phyloP scores from a whole-genome alignment of 2,797 vertebrate genomes.

The Caiman crocodilus region DNA sequence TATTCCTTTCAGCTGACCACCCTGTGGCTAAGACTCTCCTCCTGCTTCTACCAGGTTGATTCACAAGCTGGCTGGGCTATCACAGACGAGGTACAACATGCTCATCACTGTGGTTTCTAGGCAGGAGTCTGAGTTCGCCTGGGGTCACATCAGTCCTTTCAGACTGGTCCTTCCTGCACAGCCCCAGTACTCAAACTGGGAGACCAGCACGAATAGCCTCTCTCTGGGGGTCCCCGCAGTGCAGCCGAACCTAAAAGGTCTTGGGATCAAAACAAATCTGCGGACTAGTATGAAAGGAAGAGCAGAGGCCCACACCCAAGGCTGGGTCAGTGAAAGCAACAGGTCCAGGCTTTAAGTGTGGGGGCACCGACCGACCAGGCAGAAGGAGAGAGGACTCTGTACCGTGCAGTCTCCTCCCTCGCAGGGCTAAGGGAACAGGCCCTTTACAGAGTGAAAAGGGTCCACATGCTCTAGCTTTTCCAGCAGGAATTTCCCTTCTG shows the following conservation, averaged over 20 bases:
- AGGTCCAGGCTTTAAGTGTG: background rate
- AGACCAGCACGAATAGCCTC: background rate
- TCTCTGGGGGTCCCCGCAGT: background rate
- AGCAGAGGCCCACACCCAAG: background rate
- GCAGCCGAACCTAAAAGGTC: background rate
- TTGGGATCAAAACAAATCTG: background rate
- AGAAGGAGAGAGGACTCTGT: background rate
- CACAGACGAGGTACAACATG: background rate
- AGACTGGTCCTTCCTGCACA: background rate
- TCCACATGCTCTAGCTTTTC: background rate
- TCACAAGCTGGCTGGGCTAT: background rate
- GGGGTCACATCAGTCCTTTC: background rate
- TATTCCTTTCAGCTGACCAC: background rate
- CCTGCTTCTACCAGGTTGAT: background rate
- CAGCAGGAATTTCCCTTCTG: background rate
- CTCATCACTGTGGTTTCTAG: background rate
- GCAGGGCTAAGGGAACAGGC: background rate
- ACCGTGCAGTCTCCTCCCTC: background rate
- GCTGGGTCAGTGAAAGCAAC: background rate
- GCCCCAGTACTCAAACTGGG: background rate
- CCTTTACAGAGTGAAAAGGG: background rate
- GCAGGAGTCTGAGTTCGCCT: background rate
- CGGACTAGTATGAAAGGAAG: background rate
- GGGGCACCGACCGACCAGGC: background rate
- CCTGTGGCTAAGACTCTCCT: background rate